Evolutionary conservation across 64 coral and sea anemone genomes (phyloP).

Genomic region (Stichodactyla mertensii): DNA sequence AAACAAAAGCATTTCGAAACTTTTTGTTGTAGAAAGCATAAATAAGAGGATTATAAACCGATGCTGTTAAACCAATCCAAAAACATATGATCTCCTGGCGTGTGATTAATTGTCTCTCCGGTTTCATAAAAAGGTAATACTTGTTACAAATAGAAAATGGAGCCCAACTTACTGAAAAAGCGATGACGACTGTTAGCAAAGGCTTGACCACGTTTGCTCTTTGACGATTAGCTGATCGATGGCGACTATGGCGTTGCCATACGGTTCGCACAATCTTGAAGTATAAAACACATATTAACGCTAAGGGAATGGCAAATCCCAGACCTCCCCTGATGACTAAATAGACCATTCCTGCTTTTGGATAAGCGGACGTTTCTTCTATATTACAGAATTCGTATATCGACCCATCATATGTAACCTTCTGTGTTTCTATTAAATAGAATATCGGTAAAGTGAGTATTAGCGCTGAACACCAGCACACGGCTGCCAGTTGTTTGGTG

Average conservation of each 20-base stretch:
- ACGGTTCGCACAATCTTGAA: conserved; percentile 56
- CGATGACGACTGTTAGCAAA: conserved; percentile 51
- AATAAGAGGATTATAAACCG: conserved; percentile 71
- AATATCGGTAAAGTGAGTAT: conserved; percentile 49
- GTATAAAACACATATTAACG: conserved; percentile 38
- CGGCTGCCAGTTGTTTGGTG: conserved; percentile 40
- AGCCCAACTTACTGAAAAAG: conserved; percentile 62
- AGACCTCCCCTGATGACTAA: conserved; percentile 37
- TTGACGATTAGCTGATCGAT: conserved; percentile 23
- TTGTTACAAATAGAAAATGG: conserved; percentile 73
- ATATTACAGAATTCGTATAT: conserved; percentile 47
- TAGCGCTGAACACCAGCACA: conserved; percentile 50
- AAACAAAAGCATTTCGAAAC: conserved; percentile 59
- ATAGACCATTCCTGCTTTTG: conserved; percentile 30
- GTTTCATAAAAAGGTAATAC: conserved; percentile 40
- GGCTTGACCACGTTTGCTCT: conserved; percentile 57
- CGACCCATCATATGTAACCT: not conserved
- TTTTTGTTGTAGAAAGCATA: conserved; percentile 85
- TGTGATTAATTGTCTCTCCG: conserved; percentile 10
- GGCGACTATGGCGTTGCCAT: conserved; percentile 38
- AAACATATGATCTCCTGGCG: conserved; percentile 62
- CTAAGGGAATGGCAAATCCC: conserved; percentile 40
- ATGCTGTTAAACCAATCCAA: conserved; percentile 68
- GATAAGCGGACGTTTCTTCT: conserved; percentile 43
- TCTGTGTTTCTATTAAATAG: conserved; percentile 41